Evolutionary conservation across 2,888 invertebrate species (phyloP).

Genomic region (Spodoptera picta): DNA sequence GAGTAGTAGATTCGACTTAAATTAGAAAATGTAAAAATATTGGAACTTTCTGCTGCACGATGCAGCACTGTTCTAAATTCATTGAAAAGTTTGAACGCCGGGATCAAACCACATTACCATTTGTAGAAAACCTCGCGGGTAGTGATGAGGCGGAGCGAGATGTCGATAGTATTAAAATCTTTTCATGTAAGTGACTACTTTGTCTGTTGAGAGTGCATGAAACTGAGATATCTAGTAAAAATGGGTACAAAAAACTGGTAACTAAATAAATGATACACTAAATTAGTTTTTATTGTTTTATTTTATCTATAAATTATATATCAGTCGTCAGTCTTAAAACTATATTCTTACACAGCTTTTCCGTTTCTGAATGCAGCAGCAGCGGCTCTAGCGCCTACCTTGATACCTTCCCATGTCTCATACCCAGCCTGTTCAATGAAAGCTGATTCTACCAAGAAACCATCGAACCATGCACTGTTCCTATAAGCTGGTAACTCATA

Average conservation of each 20-base stretch:
- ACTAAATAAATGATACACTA: too few relatives aligned
- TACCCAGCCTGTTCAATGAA: constrained; percentile 86
- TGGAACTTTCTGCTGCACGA: constrained; percentile 52
- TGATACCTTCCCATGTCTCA: constrained; percentile 90
- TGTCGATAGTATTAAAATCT: constrained; percentile 42
- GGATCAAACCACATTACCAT: constrained; percentile 73
- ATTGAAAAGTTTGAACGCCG: constrained; percentile 71
- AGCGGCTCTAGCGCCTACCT: constrained; percentile 82
- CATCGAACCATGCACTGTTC: constrained; percentile 76
- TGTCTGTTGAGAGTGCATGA: too few relatives aligned
- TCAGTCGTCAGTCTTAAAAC: constrained; percentile 18
- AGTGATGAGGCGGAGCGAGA: constrained; percentile 39
- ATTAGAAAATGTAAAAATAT: constrained; percentile 46
- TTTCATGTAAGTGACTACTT: too few relatives aligned
- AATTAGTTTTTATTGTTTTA: too few relatives aligned
- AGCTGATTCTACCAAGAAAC: constrained; percentile 87
- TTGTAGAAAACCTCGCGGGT: constrained; percentile 63
- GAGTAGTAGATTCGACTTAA: constrained; percentile 24
- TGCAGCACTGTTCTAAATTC: constrained; percentile 71
- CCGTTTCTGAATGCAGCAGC: constrained; percentile 73
- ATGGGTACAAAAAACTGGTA: too few relatives aligned
- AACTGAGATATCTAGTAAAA: too few relatives aligned
- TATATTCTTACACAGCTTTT: constrained; percentile 14
- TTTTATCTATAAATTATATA: neutral
- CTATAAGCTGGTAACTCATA: constrained; percentile 87